phyloP scores from a whole-genome alignment of 2,113 vertebrate species.

The Chloebia gouldiae region DNA sequence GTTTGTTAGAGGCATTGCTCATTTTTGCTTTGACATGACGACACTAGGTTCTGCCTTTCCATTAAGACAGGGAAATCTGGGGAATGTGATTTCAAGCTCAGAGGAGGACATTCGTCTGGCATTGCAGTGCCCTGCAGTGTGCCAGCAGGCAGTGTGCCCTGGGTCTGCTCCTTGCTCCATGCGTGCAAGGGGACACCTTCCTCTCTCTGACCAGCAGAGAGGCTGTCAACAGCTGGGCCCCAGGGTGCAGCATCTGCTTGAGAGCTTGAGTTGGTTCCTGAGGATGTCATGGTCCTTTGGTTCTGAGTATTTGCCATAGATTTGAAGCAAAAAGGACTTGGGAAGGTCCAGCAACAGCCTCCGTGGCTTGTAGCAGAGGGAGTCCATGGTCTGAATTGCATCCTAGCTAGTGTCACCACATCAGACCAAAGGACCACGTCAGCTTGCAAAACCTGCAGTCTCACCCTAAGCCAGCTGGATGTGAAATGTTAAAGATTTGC shows the following conservation, averaged over 20 bases:
- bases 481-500: slow-evolving; percentile 9
- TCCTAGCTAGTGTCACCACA: neutral
- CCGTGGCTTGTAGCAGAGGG: neutral
- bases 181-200: fast-evolving
- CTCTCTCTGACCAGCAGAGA: neutral
- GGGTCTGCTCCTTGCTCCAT: fast-evolving
- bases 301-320: neutral
- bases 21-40: slow-evolving; percentile 6
- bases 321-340: neutral
- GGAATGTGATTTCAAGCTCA: neutral
- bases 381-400: neutral
- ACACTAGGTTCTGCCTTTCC: neutral
- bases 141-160: neutral
- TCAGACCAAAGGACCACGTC: slow-evolving; percentile 1
- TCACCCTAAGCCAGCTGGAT: neutral
- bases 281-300: neutral
- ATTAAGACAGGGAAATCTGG: neutral
- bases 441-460: slow-evolving; percentile 25
- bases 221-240: neutral
- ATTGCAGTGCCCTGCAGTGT: neutral
- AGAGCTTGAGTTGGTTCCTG: neutral
- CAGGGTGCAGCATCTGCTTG: neutral
- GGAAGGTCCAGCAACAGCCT: neutral
- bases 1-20: slow-evolving; percentile 44
- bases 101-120: neutral